These are phyloP conservation scores for Plutomurus gul DNA, from an alignment of 1,140 invertebrate species.

Conservation along the genomic window DNA sequence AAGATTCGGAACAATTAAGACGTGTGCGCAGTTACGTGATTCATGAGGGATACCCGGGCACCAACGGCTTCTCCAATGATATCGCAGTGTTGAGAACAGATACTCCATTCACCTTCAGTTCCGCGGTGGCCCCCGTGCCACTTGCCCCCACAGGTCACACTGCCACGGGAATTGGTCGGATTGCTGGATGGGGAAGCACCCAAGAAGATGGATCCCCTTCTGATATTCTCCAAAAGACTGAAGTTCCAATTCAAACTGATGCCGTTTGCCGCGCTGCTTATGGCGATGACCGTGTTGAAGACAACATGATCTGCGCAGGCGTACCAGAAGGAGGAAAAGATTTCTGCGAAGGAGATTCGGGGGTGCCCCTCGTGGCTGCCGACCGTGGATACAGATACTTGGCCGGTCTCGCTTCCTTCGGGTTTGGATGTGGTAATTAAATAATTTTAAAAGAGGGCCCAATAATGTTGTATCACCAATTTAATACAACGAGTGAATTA, in stretches of 20 bases:
- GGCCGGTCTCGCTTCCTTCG: neutral
- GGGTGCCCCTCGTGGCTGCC: conserved; percentile 59
- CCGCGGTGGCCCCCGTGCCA: neutral
- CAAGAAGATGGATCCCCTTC: neutral
- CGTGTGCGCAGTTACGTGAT: neutral
- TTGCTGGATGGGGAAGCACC: neutral
- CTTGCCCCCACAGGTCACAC: neutral
- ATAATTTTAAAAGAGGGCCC: no score
- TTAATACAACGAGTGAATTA: no score
- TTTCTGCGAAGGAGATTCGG: conserved; percentile 56
- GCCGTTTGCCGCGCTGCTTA: neutral
- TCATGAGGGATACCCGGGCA: neutral
- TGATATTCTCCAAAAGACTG: neutral
- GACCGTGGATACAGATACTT: neutral
- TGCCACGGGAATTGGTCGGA: neutral
- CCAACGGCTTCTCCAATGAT: neutral
- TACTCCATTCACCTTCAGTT: neutral
- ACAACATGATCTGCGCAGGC: conserved; percentile 41
- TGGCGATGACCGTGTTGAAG: neutral
- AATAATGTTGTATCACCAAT: no score
- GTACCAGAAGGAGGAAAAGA: neutral
- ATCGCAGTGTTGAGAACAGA: neutral
- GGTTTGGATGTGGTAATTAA: neutral
- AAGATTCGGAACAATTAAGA: neutral
- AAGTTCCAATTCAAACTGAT: conserved; percentile 1